phyloP scores from a whole-genome alignment of 2,888 invertebrate genomes.

The Conus canariensis region DNA sequence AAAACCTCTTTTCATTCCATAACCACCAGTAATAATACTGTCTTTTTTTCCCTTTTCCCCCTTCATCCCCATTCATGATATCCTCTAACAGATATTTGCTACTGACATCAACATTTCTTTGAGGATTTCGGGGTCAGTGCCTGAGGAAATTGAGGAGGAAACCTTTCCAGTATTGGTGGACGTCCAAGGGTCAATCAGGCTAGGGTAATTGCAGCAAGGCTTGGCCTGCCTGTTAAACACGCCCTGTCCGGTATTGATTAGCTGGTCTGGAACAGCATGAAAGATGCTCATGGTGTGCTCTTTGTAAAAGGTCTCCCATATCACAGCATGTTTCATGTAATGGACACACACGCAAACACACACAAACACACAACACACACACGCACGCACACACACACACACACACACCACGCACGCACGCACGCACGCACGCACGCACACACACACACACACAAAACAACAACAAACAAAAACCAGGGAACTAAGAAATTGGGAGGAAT shows the following conservation, averaged over 20 bases:
- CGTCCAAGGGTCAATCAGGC: background rate
- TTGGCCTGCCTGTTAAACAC: constrained; percentile 5
- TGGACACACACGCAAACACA: no score
- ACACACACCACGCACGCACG: background rate
- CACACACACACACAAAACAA: background rate
- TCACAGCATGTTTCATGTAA: no score
- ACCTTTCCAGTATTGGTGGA: constrained; percentile 3
- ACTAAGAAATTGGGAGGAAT: no score
- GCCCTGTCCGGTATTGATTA: background rate
- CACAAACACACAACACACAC: background rate
- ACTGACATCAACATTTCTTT: no score
- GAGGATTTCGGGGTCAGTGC: no score
- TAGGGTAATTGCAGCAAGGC: constrained; percentile 12
- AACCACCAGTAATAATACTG: no score
- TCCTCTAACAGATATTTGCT: no score
- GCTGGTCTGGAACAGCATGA: background rate
- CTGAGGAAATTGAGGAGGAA: background rate
- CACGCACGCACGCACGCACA: background rate
- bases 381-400: background rate
- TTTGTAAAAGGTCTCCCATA: no score
- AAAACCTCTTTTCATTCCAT: no score
- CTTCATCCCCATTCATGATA: no score
- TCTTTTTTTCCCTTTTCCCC: no score
- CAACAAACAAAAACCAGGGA: no score
- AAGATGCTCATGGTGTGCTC: background rate